Evolutionary conservation across 1,140 invertebrate genomes (phyloP), one percentile per base, ranked within the genome.

Genomic region (Epicauta chinensis): DNA sequence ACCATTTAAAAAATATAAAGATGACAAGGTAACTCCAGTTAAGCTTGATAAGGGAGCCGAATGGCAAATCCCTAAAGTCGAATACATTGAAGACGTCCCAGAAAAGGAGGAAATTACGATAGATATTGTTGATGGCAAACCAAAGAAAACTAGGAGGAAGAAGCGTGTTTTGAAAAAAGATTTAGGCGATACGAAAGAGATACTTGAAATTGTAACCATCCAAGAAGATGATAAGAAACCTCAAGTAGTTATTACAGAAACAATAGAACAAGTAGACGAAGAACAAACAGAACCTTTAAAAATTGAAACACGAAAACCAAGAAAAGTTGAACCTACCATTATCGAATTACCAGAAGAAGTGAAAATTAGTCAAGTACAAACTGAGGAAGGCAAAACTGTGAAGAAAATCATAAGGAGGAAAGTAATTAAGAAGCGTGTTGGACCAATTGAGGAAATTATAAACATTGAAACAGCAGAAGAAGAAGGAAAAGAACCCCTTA

Each of bases 151-250:
- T 4, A 71, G 65, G 13, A 72, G 69, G 55, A 63, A 34, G 32
- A 34, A 63, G 38, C 34, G 63, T 9, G 59, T 64, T 2, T 61
- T 68, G 7, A 73, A 68, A 51, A 74, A 66, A 58, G 51, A 61
- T 16, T 64, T 63, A 43, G 63, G 71, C 13, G 59, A 61, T 4
- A 70, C 71, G 41, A 56, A 75, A 54, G 67, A 77, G 62, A 66
- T 71, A 2, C 73, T 69, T 9, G 72, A 76, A 65, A 72, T 74
- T 45, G 69, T 71, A 12, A 73, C 74, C 13, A 60, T 75, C 38
- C 68, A 75, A 64, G 72, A 75, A 62, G 71, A 75, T 45, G 70
- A 71, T 35, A 67, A 74, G 53, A 55, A 63, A 37, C 67, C 72
- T 11, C 13, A 31, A 16, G 34, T 46, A 13, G 12, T 38, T 47